These are phyloP conservation scores for Columba janthina DNA, from an alignment of 2,113 vertebrate species.

Conservation along the genomic window DNA sequence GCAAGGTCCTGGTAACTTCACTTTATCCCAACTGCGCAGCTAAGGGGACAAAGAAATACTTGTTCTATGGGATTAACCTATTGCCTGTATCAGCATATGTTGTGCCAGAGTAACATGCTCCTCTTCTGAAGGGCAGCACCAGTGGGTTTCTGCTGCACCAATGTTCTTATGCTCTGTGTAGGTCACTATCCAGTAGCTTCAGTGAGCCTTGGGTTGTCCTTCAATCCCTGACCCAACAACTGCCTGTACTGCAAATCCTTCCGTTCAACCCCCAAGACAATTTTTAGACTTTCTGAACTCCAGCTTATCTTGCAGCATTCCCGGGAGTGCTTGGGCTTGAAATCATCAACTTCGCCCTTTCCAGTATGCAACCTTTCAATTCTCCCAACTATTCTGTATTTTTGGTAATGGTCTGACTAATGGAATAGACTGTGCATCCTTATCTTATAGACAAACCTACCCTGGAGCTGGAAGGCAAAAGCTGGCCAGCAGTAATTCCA, in stretches of 20 bases:
- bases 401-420: background rate
- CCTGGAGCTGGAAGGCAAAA: background rate
- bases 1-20: background rate
- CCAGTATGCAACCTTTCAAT: background rate
- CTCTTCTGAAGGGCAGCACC: background rate
- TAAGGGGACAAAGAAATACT: background rate
- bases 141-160: background rate
- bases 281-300: background rate
- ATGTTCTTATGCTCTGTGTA: background rate
- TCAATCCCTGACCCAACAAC: accelerated
- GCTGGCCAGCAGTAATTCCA: background rate
- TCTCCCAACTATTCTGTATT: background rate
- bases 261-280: background rate
- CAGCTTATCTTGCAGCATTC: background rate
- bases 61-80: background rate
- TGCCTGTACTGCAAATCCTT: background rate
- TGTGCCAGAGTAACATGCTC: background rate
- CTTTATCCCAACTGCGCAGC: background rate
- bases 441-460: background rate
- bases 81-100: background rate
- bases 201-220: background rate
- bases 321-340: background rate
- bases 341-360: background rate
- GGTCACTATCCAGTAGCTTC: background rate
- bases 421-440: background rate